Evolutionary conservation across 2,113 vertebrate genomes (phyloP).

Genomic region (Pachycephala philippinensis): DNA sequence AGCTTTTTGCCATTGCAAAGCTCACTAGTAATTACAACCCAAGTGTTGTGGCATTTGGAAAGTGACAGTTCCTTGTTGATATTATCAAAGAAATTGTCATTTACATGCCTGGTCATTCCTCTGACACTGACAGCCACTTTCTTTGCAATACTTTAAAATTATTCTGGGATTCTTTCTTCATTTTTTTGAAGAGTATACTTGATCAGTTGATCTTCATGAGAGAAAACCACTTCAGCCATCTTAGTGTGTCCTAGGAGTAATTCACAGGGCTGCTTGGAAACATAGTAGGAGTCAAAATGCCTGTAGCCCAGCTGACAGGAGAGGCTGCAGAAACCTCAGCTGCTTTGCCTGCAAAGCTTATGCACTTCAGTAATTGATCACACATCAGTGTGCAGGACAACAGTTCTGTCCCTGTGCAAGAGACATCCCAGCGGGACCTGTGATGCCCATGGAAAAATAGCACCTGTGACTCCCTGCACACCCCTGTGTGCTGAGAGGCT

Average conservation of each 20-base stretch:
- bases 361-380: neutral
- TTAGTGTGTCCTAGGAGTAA: neutral
- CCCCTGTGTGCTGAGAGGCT: neutral
- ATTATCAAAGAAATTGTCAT: neutral
- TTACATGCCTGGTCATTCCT: neutral
- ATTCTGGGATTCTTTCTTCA: neutral
- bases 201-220: neutral
- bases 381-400: neutral
- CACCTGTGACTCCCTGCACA: neutral
- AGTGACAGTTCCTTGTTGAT: neutral
- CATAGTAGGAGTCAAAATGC: neutral
- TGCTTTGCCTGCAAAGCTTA: neutral
- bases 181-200: neutral
- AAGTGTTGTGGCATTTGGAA: neutral
- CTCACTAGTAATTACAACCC: neutral
- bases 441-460: neutral
- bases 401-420: neutral
- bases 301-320: neutral
- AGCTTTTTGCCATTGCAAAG: neutral
- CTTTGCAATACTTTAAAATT: neutral
- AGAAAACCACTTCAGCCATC: neutral
- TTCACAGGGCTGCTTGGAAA: neutral
- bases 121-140: neutral
- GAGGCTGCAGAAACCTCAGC: neutral
- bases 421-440: rapidly evolving